Percentiles rank a stretch among this genome's conserved stretches.
These are phyloP conservation scores for Manacus vitellinus DNA, from an alignment of 2,113 vertebrate species.

Conservation along the genomic window DNA sequence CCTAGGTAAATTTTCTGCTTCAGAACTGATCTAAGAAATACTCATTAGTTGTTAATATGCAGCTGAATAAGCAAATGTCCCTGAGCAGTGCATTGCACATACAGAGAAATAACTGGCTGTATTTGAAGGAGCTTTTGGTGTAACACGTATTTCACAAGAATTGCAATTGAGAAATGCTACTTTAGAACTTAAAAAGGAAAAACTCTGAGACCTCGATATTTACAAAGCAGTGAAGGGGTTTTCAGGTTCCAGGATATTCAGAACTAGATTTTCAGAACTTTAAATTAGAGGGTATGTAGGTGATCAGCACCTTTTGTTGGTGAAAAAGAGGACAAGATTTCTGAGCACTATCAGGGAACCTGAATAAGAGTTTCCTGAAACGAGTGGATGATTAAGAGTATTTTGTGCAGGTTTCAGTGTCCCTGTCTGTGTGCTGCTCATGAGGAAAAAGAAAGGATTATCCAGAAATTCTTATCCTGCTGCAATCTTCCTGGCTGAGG, in stretches of 20 bases:
- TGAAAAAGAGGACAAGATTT: background rate
- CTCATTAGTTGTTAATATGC: background rate
- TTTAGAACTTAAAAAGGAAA: background rate
- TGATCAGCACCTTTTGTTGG: background rate
- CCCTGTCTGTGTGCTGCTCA: background rate
- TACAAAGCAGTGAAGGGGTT: background rate
- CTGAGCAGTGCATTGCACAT: background rate
- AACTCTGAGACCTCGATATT: background rate
- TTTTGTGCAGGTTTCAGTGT: background rate
- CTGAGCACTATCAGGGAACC: background rate
- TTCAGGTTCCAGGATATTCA: background rate
- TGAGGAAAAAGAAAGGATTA: background rate
- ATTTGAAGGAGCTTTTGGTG: background rate
- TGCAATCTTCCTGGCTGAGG: background rate
- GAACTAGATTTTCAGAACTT: background rate
- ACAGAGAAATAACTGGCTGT: background rate
- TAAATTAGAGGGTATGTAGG: background rate
- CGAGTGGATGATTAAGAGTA: background rate
- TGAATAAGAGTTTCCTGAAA: background rate
- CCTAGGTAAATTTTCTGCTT: background rate
- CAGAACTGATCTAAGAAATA: background rate
- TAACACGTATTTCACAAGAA: background rate
- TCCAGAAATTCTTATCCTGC: background rate
- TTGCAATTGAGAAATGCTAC: background rate
- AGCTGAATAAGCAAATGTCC: background rate